Base-by-base conservation (phyloP, 2,113 vertebrate species). In the Orthonyx spaldingii region DNA sequence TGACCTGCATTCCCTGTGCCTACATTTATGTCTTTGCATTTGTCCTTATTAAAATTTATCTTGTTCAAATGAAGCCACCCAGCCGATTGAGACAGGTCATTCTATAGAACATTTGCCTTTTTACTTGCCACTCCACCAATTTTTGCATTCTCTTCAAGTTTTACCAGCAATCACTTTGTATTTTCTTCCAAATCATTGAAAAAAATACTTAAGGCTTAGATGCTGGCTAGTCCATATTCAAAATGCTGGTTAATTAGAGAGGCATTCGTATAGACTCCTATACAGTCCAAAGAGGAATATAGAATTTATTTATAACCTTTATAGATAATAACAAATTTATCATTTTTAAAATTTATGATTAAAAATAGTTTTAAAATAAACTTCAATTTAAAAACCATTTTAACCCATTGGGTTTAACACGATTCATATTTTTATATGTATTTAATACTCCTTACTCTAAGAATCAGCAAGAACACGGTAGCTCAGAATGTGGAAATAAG, bases 101-200 rank as follows among this genome's bases (percentile, higher is more conserved):
- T 64, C 80, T 42, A 47, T 37, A 87, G 87, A 95, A 87, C 56
- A 35, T 66, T 92, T 77, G 19, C 56, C 44, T 87, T 76, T 39
- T 63, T 81, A 49, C 46, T 94, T 94, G 41, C 88, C 80, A 91
- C 47, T 84, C 52, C 77, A 92, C 52, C 49, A 78, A 3, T 92
- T 96, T 90, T 94, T 84, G 52, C 46, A 9, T 56, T 60, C 9
- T 84, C 39, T 89, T 90, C 72, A 66, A 91, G 32, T 92, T 95
- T 81, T 70, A 39, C 27, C 30, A 70, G 44, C 20, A 75, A 44
- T 78, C 1, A 0, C 28, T 91, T 80, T n/a, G 17, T 60, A 75
- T 89, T 92, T 89, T 92, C 64, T 94, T 97, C 83, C 84, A 92
- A 60, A 90, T 71, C 52, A 75, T 8, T 64, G 89, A 84, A 74